Evolutionary conservation across 2,797 vertebrate species (phyloP), one percentile per base, ranked within the genome.

Genomic region (Platalea minor): DNA sequence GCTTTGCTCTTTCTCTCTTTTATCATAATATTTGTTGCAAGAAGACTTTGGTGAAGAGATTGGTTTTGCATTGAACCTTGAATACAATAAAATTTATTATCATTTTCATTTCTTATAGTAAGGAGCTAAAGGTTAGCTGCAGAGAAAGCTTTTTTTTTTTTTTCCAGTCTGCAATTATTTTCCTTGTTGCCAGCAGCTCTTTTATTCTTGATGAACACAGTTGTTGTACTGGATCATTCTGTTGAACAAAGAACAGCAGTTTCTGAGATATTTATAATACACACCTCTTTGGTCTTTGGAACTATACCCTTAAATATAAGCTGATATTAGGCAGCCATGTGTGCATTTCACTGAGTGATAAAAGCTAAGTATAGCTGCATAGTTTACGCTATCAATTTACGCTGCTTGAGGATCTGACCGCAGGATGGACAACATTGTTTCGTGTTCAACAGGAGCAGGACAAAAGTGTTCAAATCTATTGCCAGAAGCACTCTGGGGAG

Each of bases 21-120:
- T 70, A 82, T 73, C 28, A 13, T 74, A 60, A 87, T 77, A 60
- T 85, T 89, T 87, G 89, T 82, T 79, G 59, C 46, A 65, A 53
- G 37, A 67, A 72, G 45, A 86, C 86, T 94, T 94, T 81, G 82
- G 65, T 63, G 68, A 89, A 81, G 82, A 93, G 84, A 69, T 81
- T 91, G 51, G 67, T 65, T 82, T 86, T 70, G 59, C 77, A 89
- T 21, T 61, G 65, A 90, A 80, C 81, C 82, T 85, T 91, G 53
- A 87, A 72, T 77, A 81, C 8, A 4, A 57, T 81, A 56, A 59
- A 45, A 65, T 94, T 73, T 85, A 46, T 68, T 63, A 88, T 50
- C 2, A 54, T 77, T 91, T 79, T 67, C 6, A 33, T 72, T 89
- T 92, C 82, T 92, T 85, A n/a, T 29, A 25, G 29, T 43, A 84